A percentile compares a stretch with the other conserved stretches of the same genome.
phyloP scores from a whole-genome alignment of 2,888 invertebrate genomes.

The Pomacea canaliculata region DNA sequence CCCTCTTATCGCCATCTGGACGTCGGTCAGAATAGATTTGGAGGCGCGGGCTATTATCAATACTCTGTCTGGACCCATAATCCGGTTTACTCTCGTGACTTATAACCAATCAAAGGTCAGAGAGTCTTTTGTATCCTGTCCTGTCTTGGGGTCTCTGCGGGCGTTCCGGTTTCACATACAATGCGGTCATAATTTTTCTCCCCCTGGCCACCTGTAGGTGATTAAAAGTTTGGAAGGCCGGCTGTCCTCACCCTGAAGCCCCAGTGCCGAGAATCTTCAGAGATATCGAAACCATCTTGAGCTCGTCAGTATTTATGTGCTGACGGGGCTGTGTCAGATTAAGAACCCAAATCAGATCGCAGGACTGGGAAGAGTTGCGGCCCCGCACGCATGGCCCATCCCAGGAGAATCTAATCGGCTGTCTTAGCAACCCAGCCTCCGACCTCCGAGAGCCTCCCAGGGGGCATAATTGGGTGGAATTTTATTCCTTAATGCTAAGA shows the following conservation, averaged over 20 bases:
- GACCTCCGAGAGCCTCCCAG: neutral
- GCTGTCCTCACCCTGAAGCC: neutral
- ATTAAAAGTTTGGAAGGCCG: slow-evolving; percentile 12
- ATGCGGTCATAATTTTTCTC: slow-evolving; percentile 22
- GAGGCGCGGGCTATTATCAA: slow-evolving; percentile 5
- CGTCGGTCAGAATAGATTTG: slow-evolving; percentile 16
- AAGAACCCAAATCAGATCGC: slow-evolving; percentile 8
- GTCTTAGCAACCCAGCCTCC: neutral
- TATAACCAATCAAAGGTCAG: slow-evolving; percentile 12
- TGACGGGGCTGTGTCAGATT: slow-evolving; percentile 10
- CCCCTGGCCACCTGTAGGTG: slow-evolving; percentile 16
- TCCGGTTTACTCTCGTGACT: slow-evolving; percentile 11
- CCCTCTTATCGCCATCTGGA: slow-evolving; percentile 20
- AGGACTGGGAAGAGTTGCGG: neutral
- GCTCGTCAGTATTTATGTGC: slow-evolving; percentile 12
- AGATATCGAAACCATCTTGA: slow-evolving; percentile 21
- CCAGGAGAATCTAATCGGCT: neutral
- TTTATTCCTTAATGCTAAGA: too few species aligned
- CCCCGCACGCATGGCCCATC: neutral
- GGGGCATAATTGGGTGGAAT: too few species aligned
- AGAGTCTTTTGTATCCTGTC: slow-evolving; percentile 6
- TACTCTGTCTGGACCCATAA: neutral
- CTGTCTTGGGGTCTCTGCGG: slow-evolving; percentile 1
- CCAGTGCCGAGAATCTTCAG: too few species aligned
- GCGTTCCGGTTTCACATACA: slow-evolving; percentile 18